Percentiles rank a stretch among this genome's conserved stretches.
phyloP scores from a whole-genome alignment of 1,140 invertebrate species.

The Anadara kagoshimensis region DNA sequence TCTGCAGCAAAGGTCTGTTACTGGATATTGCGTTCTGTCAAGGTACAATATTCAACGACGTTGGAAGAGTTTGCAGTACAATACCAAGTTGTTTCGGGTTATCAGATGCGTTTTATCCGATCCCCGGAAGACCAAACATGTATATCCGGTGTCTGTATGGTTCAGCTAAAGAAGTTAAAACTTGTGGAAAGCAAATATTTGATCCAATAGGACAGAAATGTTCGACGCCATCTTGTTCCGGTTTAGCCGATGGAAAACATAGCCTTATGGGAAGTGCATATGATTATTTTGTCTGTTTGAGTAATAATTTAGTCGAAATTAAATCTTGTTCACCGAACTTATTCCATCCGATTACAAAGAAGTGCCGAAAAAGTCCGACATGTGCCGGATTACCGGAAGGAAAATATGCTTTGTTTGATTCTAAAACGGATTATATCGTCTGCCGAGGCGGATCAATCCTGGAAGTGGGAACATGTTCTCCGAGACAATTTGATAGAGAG shows the following conservation, averaged over 20 bases:
- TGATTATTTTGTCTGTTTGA: slow-evolving; percentile 15
- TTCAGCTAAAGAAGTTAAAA: slow-evolving; percentile 45
- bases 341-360: neutral
- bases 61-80: no score
- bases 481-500: slow-evolving; percentile 7
- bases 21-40: no score
- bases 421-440: slow-evolving; percentile 20
- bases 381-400: slow-evolving; percentile 11
- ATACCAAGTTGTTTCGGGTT: slow-evolving; percentile 54
- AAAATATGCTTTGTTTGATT: slow-evolving; percentile 10
- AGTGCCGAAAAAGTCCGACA: neutral
- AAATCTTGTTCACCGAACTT: slow-evolving; percentile 9
- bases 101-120: slow-evolving; percentile 52
- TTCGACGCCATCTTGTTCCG: slow-evolving; percentile 1
- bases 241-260: slow-evolving; percentile 3
- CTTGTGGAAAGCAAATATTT: slow-evolving; percentile 13
- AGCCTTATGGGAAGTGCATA: slow-evolving; percentile 3
- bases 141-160: slow-evolving; percentile 54
- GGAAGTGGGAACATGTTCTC: slow-evolving; percentile 5
- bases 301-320: neutral
- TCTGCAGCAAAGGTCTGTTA: no score
- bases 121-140: slow-evolving; percentile 48
- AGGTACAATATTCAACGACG: no score
- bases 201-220: neutral
- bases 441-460: neutral